A percentile compares a stretch with the other conserved stretches of the same genome.
Evolutionary conservation across 2,113 vertebrate species (phyloP).

Genomic region (Tauraco erythrolophus): DNA sequence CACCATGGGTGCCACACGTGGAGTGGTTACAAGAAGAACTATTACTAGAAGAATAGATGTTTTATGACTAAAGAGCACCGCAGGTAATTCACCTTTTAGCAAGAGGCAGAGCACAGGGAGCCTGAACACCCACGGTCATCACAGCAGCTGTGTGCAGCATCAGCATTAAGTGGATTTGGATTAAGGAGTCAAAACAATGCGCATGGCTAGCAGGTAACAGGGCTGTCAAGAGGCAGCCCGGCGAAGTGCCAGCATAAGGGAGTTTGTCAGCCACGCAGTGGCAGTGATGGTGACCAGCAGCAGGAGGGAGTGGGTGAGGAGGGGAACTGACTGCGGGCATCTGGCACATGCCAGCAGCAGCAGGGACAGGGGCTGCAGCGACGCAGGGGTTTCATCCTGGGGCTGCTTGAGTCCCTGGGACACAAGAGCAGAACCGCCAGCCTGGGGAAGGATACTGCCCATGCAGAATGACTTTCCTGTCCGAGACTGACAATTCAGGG

Average conservation of each 20-base stretch:
- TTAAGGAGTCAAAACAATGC: neutral
- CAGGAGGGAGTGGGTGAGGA: neutral
- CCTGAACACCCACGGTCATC: neutral
- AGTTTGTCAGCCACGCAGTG: neutral
- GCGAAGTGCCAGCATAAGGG: neutral
- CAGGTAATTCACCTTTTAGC: neutral
- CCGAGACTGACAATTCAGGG: constrained; percentile 8
- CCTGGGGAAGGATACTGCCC: neutral
- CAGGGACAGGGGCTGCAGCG: neutral
- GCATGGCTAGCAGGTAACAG: neutral
- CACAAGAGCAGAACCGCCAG: fast-evolving
- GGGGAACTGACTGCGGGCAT: neutral
- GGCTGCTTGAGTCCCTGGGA: neutral
- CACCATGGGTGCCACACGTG: neutral
- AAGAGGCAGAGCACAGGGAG: neutral
- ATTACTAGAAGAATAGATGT: neutral
- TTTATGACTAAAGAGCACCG: neutral
- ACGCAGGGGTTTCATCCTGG: neutral
- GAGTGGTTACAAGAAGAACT: neutral
- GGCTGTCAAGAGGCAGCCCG: neutral
- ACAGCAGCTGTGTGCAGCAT: neutral
- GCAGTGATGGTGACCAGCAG: constrained; percentile 14
- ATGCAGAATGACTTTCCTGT: neutral
- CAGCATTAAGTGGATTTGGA: neutral
- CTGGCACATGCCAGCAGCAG: neutral